phyloP scores from a whole-genome alignment of 1,140 invertebrate species.

The Danaus plexippus region DNA sequence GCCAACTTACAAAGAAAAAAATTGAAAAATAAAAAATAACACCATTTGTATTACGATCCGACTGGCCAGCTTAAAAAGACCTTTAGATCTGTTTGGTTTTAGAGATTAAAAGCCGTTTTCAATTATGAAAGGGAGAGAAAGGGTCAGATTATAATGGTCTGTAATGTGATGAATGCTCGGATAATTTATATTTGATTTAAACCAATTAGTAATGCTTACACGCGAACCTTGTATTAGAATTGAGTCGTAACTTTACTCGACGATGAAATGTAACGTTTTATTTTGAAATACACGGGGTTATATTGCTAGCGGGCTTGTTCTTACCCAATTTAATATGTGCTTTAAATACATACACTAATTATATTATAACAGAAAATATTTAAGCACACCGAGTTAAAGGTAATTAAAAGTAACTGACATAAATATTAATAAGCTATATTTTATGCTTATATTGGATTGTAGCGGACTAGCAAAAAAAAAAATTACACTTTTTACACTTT shows the following conservation, averaged over 20 bases:
- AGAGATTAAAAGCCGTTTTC: constrained; percentile 11
- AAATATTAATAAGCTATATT: no score
- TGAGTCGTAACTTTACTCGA: constrained; percentile 36
- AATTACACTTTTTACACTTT: no score
- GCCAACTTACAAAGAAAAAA: constrained; percentile 21
- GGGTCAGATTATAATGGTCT: constrained; percentile 31
- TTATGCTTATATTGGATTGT: no score
- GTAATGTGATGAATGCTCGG: constrained; percentile 33
- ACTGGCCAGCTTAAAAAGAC: constrained; percentile 24
- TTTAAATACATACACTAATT: no score
- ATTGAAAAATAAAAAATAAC: constrained; percentile 22
- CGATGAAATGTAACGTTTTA: constrained; percentile 29
- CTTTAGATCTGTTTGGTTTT: constrained; percentile 13
- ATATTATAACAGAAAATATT: no score
- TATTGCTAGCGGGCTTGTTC: neutral
- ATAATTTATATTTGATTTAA: constrained; percentile 64
- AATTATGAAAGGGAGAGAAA: constrained; percentile 15
- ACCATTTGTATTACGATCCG: constrained; percentile 14
- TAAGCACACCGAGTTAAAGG: no score
- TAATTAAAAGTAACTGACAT: no score
- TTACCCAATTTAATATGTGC: no score
- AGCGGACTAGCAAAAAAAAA: no score
- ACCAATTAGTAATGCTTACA: constrained; percentile 68
- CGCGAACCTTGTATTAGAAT: constrained; percentile 40
- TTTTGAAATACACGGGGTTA: constrained; percentile 18